Evolutionary conservation across 2,888 invertebrate genomes (phyloP).

Genomic region (Eutolmus rufibarbis): DNA sequence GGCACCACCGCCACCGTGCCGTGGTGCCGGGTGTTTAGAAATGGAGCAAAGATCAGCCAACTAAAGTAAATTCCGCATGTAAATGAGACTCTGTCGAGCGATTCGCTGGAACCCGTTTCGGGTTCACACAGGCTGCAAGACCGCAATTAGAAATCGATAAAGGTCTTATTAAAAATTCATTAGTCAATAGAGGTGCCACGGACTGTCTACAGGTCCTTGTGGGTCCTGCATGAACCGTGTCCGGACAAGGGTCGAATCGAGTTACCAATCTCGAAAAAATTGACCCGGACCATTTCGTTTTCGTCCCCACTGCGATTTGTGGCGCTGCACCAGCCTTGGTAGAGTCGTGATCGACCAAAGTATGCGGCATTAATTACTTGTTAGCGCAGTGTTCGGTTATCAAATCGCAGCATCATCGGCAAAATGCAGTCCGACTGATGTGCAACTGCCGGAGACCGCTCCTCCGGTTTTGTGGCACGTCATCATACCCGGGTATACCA

Average conservation of each 20-base stretch:
- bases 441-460: neutral
- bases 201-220: neutral
- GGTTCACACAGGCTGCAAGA: conserved; percentile 12
- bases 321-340: neutral
- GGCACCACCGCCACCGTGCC: neutral
- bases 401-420: conserved; percentile 32
- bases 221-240: neutral
- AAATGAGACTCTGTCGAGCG: neutral
- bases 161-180: conserved; percentile 43
- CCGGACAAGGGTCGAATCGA: neutral
- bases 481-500: neutral
- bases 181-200: conserved; percentile 29
- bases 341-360: conserved; percentile 34
- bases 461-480: conserved; percentile 6
- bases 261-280: neutral
- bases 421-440: conserved; percentile 32
- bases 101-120: conserved; percentile 2
- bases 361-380: conserved; percentile 42
- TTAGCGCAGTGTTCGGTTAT: conserved; percentile 42
- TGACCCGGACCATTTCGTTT: neutral
- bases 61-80: conserved; percentile 30
- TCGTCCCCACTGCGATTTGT: neutral
- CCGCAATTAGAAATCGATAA: conserved; percentile 41
- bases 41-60: conserved; percentile 21
- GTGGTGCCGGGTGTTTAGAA: neutral